Conservation (phyloP, 2,113 vertebrate species). For the Acanthisitta chloris region DNA sequence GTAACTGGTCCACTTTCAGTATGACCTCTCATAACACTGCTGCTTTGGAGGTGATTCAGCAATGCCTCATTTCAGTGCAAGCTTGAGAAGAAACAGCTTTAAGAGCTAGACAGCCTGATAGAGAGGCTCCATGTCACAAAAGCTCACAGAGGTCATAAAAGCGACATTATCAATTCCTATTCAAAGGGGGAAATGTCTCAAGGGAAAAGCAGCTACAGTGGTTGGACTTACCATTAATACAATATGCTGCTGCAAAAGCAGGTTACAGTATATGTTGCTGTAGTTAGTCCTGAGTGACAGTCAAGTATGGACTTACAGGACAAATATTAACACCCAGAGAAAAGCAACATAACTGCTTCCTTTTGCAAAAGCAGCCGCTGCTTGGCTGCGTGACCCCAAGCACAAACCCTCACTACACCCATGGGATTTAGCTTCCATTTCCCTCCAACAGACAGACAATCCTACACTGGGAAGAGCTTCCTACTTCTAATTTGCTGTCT, state of each 20-base stretch:
- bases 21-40: slow-evolving; percentile 36
- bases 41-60: slow-evolving; percentile 55
- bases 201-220: not conserved
- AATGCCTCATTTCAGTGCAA: not conserved
- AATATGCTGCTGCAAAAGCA: not conserved
- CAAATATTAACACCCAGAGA: not conserved
- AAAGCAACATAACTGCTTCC: not conserved
- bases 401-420: not conserved
- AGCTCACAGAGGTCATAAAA: slow-evolving; percentile 33
- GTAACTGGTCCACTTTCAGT: slow-evolving; percentile 3
- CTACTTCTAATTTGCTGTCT: slow-evolving; percentile 1
- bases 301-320: not conserved
- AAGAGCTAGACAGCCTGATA: slow-evolving; percentile 7
- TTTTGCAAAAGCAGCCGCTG: not conserved
- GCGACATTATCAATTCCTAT: slow-evolving; percentile 44
- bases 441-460: slow-evolving; percentile 12
- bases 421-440: not conserved
- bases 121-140: not conserved
- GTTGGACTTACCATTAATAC: not conserved
- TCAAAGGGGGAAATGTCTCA: not conserved
- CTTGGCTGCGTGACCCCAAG: not conserved
- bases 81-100: slow-evolving; percentile 38
- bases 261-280: not conserved
- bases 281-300: not conserved
- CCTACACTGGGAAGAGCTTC: not conserved